These are phyloP conservation scores for Lysandra coridon DNA, from an alignment of 2,888 invertebrate genomes.

Conservation along the genomic window DNA sequence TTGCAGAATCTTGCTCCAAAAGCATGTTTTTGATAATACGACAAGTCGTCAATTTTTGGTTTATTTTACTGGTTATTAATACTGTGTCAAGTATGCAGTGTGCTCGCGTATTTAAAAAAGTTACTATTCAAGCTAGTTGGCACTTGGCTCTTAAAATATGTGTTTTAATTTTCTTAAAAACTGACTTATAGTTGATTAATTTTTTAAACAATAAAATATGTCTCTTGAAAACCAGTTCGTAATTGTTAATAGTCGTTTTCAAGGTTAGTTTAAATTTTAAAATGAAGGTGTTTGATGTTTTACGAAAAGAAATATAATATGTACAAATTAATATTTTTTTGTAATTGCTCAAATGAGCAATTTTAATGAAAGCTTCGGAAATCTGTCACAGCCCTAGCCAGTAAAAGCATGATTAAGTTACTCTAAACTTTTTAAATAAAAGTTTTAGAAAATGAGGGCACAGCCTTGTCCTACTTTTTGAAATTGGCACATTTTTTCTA, in stretches of 20 bases:
- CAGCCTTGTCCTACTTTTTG: conserved; percentile 72
- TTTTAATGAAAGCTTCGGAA: neutral
- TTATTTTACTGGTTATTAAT: neutral
- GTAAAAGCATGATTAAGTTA: conserved; percentile 41
- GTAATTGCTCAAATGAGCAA: neutral
- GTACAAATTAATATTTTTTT: neutral
- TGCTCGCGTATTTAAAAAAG: neutral
- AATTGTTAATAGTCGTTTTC: neutral
- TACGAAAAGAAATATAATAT: neutral
- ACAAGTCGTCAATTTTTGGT: too few species aligned
- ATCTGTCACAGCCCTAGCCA: neutral
- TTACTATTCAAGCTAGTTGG: neutral
- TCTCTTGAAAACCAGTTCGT: neutral
- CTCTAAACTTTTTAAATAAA: conserved; percentile 46
- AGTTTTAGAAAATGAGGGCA: conserved; percentile 64
- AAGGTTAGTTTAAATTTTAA: neutral
- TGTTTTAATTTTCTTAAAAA: neutral
- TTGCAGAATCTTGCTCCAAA: too few species aligned
- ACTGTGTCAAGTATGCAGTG: neutral
- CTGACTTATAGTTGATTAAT: neutral
- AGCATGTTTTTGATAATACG: too few species aligned
- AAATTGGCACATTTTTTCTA: conserved; percentile 76
- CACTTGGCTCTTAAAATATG: neutral
- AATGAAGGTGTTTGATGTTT: neutral
- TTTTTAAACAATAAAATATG: neutral